Evolutionary conservation across 2,113 vertebrate genomes (phyloP), one percentile per base, ranked within the genome.

Genomic region (Zapus hudsonius): DNA sequence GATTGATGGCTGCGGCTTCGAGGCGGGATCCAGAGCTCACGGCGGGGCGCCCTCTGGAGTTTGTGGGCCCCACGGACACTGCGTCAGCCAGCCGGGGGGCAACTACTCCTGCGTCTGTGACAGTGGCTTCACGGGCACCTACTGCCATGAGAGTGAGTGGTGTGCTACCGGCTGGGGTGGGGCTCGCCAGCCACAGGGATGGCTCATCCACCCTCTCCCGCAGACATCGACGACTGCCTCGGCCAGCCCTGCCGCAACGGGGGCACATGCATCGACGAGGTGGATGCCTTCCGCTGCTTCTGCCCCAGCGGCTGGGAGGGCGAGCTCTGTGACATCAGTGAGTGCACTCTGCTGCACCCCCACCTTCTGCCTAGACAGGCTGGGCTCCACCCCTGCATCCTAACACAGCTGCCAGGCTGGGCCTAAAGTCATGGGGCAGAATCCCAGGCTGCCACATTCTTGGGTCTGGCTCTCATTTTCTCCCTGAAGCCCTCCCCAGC

Each of bases 111-210:
- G 99, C 90, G 97, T 98, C 87, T 99, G 99, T 42, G 98, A 99
- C 44, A 98, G 98, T 22, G 99, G 99, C 81, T 99, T 99, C 97
- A 99, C 99, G 3, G 99, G 99, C 88, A 97, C 97, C 80, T 99
- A 99, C 97, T 99, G 99, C 97, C 99, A 99, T 9, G 99, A 99
- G 98, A 99, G 99, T 99, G 98, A 99, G 99, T 98, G 42, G 57
- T 3, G 1, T 0, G 8, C 42, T 0, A 36, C 1, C 1, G 25
- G 8, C 7, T 1, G 5, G 42, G 64, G 40, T 0, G 22, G 75
- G 83, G 40, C 16, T 2, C 0, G 17, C 3, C 4, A 29, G 12
- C 16, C 31, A 12, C 36, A 3, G 84, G 55, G 12, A 33, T 0
- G 8, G n/a, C 90, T 88, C 61, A 93, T 20, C 0, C 3, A 0